Percentiles rank a stretch among this genome's conserved stretches.
phyloP scores from a whole-genome alignment of 2,888 invertebrate genomes.

The Leuctra nigra region DNA sequence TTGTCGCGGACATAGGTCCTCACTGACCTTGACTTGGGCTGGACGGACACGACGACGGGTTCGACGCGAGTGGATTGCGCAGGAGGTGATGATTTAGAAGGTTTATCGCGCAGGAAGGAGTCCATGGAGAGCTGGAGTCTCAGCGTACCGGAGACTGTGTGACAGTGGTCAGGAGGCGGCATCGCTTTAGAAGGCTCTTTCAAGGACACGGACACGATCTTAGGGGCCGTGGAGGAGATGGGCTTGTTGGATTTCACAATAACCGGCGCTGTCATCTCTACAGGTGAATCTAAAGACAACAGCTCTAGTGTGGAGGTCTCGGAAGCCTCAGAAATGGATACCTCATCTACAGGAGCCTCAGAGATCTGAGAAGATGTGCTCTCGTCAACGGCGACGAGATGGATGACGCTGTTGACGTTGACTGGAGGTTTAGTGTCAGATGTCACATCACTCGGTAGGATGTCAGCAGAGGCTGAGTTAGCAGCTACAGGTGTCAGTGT shows the following conservation, averaged over 20 bases:
- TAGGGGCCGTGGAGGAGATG: not conserved
- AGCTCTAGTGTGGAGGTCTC: too few species aligned
- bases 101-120: not conserved
- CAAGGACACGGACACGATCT: not conserved
- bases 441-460: too few species aligned
- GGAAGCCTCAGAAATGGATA: not conserved
- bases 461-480: too few species aligned
- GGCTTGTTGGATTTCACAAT: too few species aligned
- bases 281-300: too few species aligned
- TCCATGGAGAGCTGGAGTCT: not conserved
- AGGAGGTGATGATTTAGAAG: not conserved
- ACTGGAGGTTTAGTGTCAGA: too few species aligned
- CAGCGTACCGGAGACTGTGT: not conserved
- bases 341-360: not conserved
- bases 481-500: too few species aligned
- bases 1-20: not conserved
- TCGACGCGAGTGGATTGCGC: constrained; percentile 22
- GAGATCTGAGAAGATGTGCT: not conserved
- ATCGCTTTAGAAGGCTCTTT: too few species aligned
- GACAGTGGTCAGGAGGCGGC: not conserved
- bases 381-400: too few species aligned
- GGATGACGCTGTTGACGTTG: too few species aligned
- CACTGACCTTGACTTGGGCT: not conserved
- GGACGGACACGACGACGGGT: constrained; percentile 12
- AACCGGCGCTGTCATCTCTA: too few species aligned